phyloP scores from a whole-genome alignment of 2,797 vertebrate genomes.

The Neoniphon sammara region DNA sequence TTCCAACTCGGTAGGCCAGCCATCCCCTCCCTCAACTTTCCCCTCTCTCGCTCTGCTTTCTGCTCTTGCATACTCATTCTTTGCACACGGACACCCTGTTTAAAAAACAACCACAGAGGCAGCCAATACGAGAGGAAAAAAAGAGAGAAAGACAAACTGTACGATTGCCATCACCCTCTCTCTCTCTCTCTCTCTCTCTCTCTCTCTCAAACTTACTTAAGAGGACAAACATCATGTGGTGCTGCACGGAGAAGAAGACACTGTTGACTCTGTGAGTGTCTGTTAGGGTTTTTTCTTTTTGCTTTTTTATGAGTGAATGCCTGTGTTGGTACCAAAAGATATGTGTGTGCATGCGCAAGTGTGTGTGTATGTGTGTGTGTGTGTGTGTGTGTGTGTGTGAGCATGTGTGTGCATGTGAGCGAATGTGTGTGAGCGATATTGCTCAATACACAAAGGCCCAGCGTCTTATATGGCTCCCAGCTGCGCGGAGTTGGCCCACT shows the following conservation, averaged over 20 bases:
- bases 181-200: conserved; percentile 20
- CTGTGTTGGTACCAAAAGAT: neutral
- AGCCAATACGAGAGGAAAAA: conserved; percentile 64
- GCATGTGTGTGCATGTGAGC: conserved; percentile 8
- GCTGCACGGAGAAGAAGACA: conserved; percentile 63
- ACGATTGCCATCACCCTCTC: conserved; percentile 58
- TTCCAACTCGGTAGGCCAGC: conserved; percentile 32
- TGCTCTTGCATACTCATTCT: conserved; percentile 69
- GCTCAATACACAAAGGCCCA: conserved; percentile 72
- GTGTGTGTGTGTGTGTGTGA: neutral
- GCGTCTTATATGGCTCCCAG: conserved; percentile 81
- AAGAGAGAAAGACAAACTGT: conserved; percentile 57
- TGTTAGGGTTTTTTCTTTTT: conserved; percentile 20
- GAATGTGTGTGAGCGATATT: conserved; percentile 46
- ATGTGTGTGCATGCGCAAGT: conserved; percentile 13
- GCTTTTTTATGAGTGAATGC: conserved; percentile 32
- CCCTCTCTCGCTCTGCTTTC: conserved; percentile 36
- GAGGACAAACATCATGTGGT: conserved; percentile 77
- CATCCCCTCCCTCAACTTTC: conserved; percentile 44
- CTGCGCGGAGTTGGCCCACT: conserved; percentile 75
- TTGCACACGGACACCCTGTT: conserved; percentile 70
- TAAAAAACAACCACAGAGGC: conserved; percentile 74
- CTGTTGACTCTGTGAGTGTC: conserved; percentile 61
- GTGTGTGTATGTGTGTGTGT: conserved; percentile 17
- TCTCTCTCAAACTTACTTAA: conserved; percentile 52